Base-by-base conservation (phyloP, 1,140 invertebrate genomes). In the Drosophila nigrodunni region DNA sequence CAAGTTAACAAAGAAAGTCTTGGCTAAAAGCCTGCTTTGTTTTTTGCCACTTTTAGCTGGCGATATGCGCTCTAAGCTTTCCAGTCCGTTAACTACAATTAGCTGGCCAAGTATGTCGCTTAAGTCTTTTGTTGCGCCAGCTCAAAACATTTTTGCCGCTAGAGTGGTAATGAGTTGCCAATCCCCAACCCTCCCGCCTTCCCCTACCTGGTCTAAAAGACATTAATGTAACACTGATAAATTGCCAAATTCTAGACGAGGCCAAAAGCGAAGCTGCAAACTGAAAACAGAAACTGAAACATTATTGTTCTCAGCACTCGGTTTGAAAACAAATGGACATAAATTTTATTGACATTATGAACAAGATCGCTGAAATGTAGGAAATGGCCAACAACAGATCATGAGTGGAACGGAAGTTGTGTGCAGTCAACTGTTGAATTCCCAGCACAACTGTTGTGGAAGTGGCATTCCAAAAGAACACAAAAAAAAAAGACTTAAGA, bases 311-410 rank as follows among this genome's bases (percentile, higher is more conserved):
- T 64, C 18, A 25, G 35, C 37, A 15, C 37, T 37, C 25, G 46
- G 47, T 50, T 58, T 13, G 39, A 50, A 74, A 68, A 86, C 80
- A 88, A 88, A 82, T 57, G 77, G 77, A 88, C 83, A 89, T 88
- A 88, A 89, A 88, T 88, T 89, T 83, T 83, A 88, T 88, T 88
- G 85, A 88, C 83, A 89, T 88, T 88, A 88, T 88, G 83, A 88
- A 83, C 80, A 85, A 87, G 76, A 67, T 77, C 54, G 73, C 74
- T 54, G 25, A 62, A 49, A 64, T 74, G 81, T 86, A 78, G 78
- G 82, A 85, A 85, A 86, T 69, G 77, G 62, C 41, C 60, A 60
- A 41, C 15, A 61, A 58, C 35, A 60, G 35, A 41, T 73, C 54
- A 58, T 50, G 79, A 78, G 55, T 88, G 85, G 83, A 88, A 88